phyloP scores from a whole-genome alignment of 2,113 vertebrate genomes.

The Hemicordylus capensis region DNA sequence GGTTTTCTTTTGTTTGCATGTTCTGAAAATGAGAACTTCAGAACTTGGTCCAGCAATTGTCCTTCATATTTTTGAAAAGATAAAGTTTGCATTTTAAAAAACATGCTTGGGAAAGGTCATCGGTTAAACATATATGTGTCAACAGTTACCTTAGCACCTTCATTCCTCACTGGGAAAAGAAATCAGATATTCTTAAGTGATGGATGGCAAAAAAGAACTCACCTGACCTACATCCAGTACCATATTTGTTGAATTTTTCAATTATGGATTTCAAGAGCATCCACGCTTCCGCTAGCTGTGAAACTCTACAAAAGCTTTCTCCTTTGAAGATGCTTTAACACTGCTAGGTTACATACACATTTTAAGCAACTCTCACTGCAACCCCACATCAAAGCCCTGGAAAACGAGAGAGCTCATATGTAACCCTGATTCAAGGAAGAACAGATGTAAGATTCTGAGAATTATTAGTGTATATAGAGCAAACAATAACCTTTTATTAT shows the following conservation, averaged over 20 bases:
- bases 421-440: neutral
- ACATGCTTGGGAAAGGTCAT: conserved; percentile 2
- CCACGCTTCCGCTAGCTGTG: rapidly evolving
- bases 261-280: neutral
- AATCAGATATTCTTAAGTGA: conserved; percentile 20
- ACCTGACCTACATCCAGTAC: neutral
- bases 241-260: conserved; percentile 8
- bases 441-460: neutral
- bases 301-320: neutral
- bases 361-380: neutral
- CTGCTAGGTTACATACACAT: neutral
- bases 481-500: neutral
- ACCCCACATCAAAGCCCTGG: neutral
- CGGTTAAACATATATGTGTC: neutral
- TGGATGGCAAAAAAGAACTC: neutral
- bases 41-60: rapidly evolving
- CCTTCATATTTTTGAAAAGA: neutral
- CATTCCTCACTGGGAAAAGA: neutral
- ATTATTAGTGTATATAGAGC: neutral
- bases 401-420: neutral
- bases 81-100: neutral
- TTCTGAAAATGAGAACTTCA: neutral
- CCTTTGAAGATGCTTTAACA: conserved; percentile 2
- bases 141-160: neutral
- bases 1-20: neutral